Base-by-base conservation (phyloP, 2,888 invertebrate genomes). In the Branchipolynoe longqiensis region DNA sequence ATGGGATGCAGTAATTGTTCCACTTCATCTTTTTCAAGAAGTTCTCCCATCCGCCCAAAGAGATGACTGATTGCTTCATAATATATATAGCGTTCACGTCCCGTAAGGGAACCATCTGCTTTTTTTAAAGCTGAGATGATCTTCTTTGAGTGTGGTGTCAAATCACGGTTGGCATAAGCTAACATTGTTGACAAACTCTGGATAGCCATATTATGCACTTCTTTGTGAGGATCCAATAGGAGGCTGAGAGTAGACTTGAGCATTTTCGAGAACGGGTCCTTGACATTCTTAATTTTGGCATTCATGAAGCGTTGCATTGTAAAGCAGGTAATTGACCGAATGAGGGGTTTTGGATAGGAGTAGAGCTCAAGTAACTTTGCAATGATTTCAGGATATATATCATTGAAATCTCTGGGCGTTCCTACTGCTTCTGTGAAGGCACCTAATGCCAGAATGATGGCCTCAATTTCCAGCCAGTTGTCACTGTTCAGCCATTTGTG, bases 261-360 rank as follows among this genome's bases (percentile, higher is more conserved):
- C 56, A 88, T 86, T 69, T 85, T 83, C 14, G 84, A 22, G 38
- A 81, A 83, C 14, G 87, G 87, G 33, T 88, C 87, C 38, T 87
- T 88, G n/a, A 87, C 85, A 48, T 69, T 84, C 81, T 86, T 86
- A 31, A 87, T 54, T 8, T 58, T 48, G 18, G 83, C 28, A 54
- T 87, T 87, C 59, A 88, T 81, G 59, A 88, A 87, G 6, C 85
- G 87, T 56, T 87, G 88, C 85, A 87, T 85, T 0, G 85, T 58
- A 48, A 88, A 88, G 64, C 88, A 88, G 25, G 88, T 84, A 38
- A 88, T 88, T 41, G 88, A 48, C 14, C 88, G 82, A 12, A 88
- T 84, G 3, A 88, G 85, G 4, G 88, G 87, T 48, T 87, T 58
- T 8, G 56, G 69, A 58, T 87, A 85, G 22, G 84, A 58, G 58